These are phyloP conservation scores for Atethmia centrago DNA, from an alignment of 2,888 invertebrate genomes.

Conservation along the genomic window DNA sequence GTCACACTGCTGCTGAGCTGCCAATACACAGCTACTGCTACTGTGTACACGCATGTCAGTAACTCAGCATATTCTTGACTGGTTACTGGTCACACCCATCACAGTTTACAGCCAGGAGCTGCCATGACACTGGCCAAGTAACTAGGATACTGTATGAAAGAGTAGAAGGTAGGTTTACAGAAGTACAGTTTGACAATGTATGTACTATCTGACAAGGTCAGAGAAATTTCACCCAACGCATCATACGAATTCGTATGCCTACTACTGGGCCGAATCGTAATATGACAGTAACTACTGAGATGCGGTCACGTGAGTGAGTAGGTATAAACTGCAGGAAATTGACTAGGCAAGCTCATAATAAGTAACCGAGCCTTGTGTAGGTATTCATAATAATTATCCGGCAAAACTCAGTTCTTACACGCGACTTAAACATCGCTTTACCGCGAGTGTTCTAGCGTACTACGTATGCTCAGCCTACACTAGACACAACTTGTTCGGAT, in stretches of 20 bases:
- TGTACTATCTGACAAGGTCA: not conserved
- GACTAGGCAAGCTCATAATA: not conserved
- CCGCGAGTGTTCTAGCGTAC: not conserved
- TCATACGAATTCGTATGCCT: too few relatives aligned
- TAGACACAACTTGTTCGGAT: too few relatives aligned
- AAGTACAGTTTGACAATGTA: not conserved
- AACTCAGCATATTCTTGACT: not conserved
- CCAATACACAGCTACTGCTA: not conserved
- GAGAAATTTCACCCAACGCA: not conserved
- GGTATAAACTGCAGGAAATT: not conserved
- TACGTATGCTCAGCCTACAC: not conserved
- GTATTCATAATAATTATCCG: not conserved
- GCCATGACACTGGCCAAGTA: not conserved
- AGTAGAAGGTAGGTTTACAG: too few relatives aligned
- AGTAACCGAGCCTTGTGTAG: not conserved
- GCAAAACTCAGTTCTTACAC: not conserved
- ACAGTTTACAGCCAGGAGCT: not conserved
- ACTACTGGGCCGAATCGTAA: not conserved
- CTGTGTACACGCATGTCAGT: not conserved
- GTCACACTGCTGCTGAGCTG: not conserved
- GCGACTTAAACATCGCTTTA: not conserved
- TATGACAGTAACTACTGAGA: not conserved
- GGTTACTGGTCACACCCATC: not conserved
- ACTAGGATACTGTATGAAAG: not conserved
- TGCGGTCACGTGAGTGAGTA: not conserved